Evolutionary conservation across 2,113 vertebrate genomes (phyloP), one percentile per base, ranked within the genome.

Genomic region (Craseonycteris thonglongyai): DNA sequence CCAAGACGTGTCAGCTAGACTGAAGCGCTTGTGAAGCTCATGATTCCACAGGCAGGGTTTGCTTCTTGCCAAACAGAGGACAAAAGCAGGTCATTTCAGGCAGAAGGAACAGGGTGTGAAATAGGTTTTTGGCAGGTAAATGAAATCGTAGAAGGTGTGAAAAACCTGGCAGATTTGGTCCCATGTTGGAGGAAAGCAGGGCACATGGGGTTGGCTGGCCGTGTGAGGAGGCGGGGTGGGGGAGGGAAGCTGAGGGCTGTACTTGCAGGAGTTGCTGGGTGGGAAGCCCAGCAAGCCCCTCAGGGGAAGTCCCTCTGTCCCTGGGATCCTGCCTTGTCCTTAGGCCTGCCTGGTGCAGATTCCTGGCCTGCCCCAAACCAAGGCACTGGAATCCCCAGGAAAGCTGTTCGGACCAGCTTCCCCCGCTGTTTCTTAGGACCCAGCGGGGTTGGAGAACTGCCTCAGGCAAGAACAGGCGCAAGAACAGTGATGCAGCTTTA

Each of bases 21-120:
- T 38, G 47, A 45, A 72, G n/a, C 22, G 11, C 35, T 6, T 11
- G 16, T 0, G 11, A 38, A n/a, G 45, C 59, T 26, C 88, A 22
- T 2, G 0, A 22, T 33, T 21, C 35, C 56, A 13, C 16, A 2
- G 26, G 16, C 4, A 3, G 7, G 19, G 15, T 16, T 42, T 56
- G 40, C 0, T 19, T n/a, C 45, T 63, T 0, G 4, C 59, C 65
- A 9, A 35, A 14, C 0, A 2, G 38, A 75, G 71, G 68, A 30
- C 38, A 56, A 40, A 15, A 58, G 35, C 30, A 4, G 69, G 66
- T 49, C 65, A 49, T 24, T 49, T 83, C 76, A 49, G 84, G 92
- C 92, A 81, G 94, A 90, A 88, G 63, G 90, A 93, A 68, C 71
- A 47, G 66, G 69, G 90, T 91, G 83, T 93, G 87, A 95, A 85